phyloP scores from a whole-genome alignment of 2,797 vertebrate genomes.

The Triplophysa yarkandensis region DNA sequence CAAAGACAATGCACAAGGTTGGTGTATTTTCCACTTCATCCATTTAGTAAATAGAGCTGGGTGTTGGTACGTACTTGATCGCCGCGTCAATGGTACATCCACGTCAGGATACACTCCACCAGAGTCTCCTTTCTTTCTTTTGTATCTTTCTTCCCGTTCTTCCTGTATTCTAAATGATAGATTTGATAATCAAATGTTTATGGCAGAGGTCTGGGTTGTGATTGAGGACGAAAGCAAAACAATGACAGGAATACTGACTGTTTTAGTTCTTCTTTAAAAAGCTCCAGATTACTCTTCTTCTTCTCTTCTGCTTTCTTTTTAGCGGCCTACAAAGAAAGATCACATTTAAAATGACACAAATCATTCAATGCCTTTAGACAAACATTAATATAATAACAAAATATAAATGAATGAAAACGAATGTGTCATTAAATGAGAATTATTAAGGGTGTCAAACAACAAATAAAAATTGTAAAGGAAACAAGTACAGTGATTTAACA shows the following conservation, averaged over 20 bases:
- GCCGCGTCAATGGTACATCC: conserved; percentile 69
- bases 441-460: not conserved
- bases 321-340: conserved; percentile 60
- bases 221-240: not conserved
- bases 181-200: not conserved
- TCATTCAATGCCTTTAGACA: not conserved
- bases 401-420: no score
- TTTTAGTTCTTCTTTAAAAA: conserved; percentile 84
- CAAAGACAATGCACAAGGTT: conserved; percentile 17
- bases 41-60: not conserved
- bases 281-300: conserved; percentile 83
- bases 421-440: not conserved
- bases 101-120: conserved; percentile 65
- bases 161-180: conserved; percentile 76
- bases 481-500: not conserved
- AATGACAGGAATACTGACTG: conserved; percentile 67
- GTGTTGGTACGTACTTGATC: conserved; percentile 70
- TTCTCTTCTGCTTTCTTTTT: conserved; percentile 80
- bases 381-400: not conserved
- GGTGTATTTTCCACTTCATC: conserved; percentile 4
- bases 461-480: not conserved
- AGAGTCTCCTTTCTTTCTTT: conserved; percentile 76
- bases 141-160: conserved; percentile 80
- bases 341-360: not conserved
- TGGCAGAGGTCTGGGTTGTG: not conserved